A percentile compares a stretch with the other conserved stretches of the same genome.
phyloP scores from a whole-genome alignment of 2,888 invertebrate species.

The Ormyrus nitidulus region DNA sequence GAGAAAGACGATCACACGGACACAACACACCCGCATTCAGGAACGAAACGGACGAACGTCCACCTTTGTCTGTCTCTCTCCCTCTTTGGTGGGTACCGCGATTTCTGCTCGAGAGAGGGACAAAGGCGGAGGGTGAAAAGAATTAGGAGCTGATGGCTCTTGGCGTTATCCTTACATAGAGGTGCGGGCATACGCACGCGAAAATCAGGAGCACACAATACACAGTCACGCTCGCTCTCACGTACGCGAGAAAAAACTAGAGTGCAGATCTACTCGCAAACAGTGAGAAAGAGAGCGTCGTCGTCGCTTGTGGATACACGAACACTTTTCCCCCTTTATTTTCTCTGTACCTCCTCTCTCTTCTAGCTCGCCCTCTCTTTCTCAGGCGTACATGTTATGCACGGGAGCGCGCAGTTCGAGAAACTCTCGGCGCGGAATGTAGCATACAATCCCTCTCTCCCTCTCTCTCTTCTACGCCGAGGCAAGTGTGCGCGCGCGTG shows the following conservation, averaged over 20 bases:
- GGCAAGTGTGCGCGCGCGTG: neutral
- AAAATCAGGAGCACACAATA: too few relatives aligned
- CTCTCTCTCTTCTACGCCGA: neutral
- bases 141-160: too few relatives aligned
- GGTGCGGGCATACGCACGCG: too few relatives aligned
- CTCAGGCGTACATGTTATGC: conserved; percentile 7
- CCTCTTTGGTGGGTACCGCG: neutral
- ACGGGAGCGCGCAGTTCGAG: conserved; percentile 5
- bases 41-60: conserved; percentile 41
- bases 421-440: conserved; percentile 24
- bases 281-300: conserved; percentile 24
- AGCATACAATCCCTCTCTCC: conserved; percentile 11
- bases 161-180: too few relatives aligned
- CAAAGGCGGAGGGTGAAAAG: too few relatives aligned
- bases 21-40: conserved; percentile 39
- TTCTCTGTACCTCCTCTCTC: neutral
- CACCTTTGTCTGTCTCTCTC: conserved; percentile 44
- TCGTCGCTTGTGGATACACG: neutral
- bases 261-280: neutral
- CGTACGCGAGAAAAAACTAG: too few relatives aligned
- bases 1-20: conserved; percentile 29
- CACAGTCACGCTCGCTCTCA: too few relatives aligned
- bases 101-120: neutral
- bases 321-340: conserved; percentile 27
- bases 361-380: neutral